phyloP scores from a whole-genome alignment of 2,888 invertebrate genomes.

The Caenorhabditis sp. region DNA sequence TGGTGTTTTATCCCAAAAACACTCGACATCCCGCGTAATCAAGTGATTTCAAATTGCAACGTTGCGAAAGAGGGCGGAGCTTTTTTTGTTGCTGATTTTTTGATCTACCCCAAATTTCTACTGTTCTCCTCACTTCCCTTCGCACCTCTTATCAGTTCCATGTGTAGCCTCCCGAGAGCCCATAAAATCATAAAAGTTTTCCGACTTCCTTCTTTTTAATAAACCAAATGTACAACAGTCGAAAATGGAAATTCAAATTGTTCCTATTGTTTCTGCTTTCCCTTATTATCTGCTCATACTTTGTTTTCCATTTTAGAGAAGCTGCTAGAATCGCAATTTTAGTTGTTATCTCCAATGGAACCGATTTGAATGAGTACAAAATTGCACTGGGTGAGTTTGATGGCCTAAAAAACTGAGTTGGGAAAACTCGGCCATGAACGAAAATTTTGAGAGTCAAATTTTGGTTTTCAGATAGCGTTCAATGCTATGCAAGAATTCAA shows the following conservation, averaged over 20 bases:
- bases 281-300: no score
- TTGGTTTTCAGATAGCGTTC: conserved; percentile 9
- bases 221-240: neutral
- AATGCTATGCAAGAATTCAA: conserved; percentile 1
- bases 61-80: no score
- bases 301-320: neutral
- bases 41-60: no score
- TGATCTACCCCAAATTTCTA: neutral
- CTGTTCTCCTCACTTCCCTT: neutral
- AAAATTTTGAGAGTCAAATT: neutral
- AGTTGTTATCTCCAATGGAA: neutral
- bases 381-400: conserved; percentile 13
- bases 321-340: neutral
- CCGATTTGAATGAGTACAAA: neutral
- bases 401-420: no score
- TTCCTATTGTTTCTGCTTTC: no score
- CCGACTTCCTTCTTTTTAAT: neutral
- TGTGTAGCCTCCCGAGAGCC: neutral
- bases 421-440: neutral
- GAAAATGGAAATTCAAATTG: neutral
- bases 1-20: no score
- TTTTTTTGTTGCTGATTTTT: neutral
- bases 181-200: neutral
- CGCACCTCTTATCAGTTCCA: neutral
- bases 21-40: no score